phyloP scores from a whole-genome alignment of 1,140 invertebrate species.

The Cyphomyrmex costatus region DNA sequence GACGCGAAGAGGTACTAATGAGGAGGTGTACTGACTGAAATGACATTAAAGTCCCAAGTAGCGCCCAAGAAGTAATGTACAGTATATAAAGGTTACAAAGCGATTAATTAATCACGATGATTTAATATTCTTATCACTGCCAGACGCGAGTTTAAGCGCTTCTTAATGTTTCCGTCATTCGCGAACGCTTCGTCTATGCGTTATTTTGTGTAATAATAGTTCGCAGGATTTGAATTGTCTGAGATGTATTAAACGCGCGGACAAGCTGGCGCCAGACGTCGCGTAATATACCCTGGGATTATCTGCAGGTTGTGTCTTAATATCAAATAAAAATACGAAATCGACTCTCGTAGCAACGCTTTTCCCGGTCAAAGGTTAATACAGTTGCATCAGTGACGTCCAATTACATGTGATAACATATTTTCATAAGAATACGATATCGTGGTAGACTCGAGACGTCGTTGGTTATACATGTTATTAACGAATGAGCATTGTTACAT shows the following conservation, averaged over 20 bases:
- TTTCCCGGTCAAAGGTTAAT: slow-evolving; percentile 12
- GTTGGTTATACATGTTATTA: background rate
- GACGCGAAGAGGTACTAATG: background rate
- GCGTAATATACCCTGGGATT: slow-evolving; percentile 11
- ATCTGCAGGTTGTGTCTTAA: background rate
- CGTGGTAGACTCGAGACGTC: background rate
- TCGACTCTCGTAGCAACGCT: background rate
- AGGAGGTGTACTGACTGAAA: background rate
- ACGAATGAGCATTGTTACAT: slow-evolving; percentile 22
- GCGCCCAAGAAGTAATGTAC: background rate
- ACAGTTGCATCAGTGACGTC: slow-evolving; percentile 17
- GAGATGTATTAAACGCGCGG: slow-evolving; percentile 24
- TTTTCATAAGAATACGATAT: slow-evolving; percentile 40
- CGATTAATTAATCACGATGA: slow-evolving; percentile 39
- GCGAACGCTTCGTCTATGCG: background rate
- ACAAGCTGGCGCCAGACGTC: slow-evolving; percentile 28
- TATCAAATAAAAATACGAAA: slow-evolving; percentile 24
- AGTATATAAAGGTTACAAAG: background rate
- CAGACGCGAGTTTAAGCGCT: background rate
- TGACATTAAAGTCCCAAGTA: slow-evolving; percentile 27
- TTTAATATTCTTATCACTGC: slow-evolving; percentile 32
- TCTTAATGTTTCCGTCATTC: background rate
- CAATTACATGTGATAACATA: slow-evolving; percentile 32
- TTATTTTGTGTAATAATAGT: slow-evolving; percentile 8
- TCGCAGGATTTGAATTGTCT: background rate